Base-by-base conservation (phyloP, 2,113 vertebrate genomes). In the Pleuronectes platessa region DNA sequence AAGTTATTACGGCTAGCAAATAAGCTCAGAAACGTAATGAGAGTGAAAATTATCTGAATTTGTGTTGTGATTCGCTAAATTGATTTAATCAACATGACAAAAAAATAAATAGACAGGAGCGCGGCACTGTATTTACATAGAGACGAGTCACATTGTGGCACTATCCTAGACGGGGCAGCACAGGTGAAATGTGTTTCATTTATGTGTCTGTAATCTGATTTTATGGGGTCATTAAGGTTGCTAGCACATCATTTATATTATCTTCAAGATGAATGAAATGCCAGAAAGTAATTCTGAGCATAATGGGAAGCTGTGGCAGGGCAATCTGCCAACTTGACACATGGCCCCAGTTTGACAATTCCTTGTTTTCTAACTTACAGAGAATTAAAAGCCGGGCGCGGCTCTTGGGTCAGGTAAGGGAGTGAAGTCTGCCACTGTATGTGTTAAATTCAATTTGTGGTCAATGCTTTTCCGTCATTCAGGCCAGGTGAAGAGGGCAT, bases 241-340 rank as follows among this genome's bases (percentile, higher is more conserved):
- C 68, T 15, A 14, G 61, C 56, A 79, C 47, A 83, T 81, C 54
- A 86, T 88, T 83, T 84, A 73, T 72, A 73, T 86, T 82, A 85
- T 87, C 83, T 82, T 69, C 72, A 68, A 81, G 64, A 89, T 84
- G 76, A 92, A 88, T 85, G 64, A 65, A 88, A 84, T 62, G 64
- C 59, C 72, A 88, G 61, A 70, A 86, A 83, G 68, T 87, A 81
- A 91, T 92, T 84, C 84, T 61, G 73, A 81, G 63, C 66, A 85
- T 83, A 88, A 89, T 78, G 42, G 76, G 47, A 73, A 61, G 67
- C 31, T 56, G 61, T 26, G 66, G 51, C 51, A 14, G 54, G 11
- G 35, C 54, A 73, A 85, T 90, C 79, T 75, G 35, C 71, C 45
- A 72, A 69, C 47, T 72, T 86, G 65, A 81, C 74, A 82, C 68